These are phyloP conservation scores for Lophius piscatorius DNA, from an alignment of 2,113 vertebrate species.

Conservation along the genomic window DNA sequence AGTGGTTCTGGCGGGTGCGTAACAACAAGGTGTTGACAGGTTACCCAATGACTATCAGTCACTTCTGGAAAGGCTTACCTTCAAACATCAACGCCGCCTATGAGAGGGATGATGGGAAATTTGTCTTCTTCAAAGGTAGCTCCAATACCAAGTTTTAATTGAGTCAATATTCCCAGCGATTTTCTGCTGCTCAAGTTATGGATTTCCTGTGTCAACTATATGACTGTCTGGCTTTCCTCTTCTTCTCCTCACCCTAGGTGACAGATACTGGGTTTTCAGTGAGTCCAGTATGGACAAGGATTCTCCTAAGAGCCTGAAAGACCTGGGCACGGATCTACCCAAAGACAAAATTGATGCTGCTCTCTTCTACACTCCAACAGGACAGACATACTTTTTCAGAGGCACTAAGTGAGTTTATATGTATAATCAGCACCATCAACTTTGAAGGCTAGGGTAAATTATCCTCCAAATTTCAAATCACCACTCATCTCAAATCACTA, in stretches of 20 bases:
- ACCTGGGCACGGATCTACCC: constrained; percentile 86
- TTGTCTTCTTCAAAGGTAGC: constrained; percentile 93
- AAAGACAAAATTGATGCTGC: constrained; percentile 87
- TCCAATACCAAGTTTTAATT: not conserved
- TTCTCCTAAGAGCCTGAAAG: constrained; percentile 86
- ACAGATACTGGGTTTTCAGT: constrained; percentile 89
- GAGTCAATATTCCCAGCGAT: not conserved
- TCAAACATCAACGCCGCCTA: constrained; percentile 88
- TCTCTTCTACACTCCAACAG: constrained; percentile 89
- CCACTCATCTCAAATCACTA: not conserved
- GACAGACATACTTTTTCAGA: constrained; percentile 91
- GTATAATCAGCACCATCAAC: not conserved
- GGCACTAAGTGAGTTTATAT: constrained; percentile 83
- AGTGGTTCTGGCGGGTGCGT: constrained; percentile 91
- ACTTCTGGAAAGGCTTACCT: constrained; percentile 91
- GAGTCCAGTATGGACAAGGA: constrained; percentile 87
- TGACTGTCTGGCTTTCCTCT: not conserved
- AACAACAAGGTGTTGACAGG: constrained; percentile 86
- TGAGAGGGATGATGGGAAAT: constrained; percentile 89
- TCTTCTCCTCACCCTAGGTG: constrained; percentile 71
- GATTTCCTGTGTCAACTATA: not conserved
- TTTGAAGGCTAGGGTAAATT: too few relatives aligned
- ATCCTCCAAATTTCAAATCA: too few relatives aligned
- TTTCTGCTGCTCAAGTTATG: constrained; percentile 4
- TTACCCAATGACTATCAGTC: constrained; percentile 87